Evolutionary conservation across 2,888 invertebrate genomes (phyloP).

Genomic region (Pecten maximus): DNA sequence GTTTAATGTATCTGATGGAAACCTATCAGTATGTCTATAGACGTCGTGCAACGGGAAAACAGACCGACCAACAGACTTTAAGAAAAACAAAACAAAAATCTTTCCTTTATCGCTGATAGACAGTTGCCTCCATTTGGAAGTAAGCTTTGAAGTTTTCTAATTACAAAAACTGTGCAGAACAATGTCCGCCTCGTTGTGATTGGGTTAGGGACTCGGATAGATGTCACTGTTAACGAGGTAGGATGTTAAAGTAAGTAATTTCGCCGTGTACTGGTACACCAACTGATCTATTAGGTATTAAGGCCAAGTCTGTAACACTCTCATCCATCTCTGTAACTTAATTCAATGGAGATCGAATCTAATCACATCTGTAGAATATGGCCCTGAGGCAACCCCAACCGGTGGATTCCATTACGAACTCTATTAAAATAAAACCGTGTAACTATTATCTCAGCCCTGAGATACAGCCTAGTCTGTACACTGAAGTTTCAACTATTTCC

Average conservation of each 20-base stretch:
- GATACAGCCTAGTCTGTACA: background rate
- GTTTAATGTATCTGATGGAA: too few relatives aligned
- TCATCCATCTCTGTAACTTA: background rate
- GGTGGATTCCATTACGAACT: background rate
- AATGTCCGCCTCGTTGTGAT: background rate
- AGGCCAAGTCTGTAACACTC: background rate
- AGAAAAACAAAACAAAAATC: too few relatives aligned
- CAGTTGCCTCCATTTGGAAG: background rate
- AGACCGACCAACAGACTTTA: background rate
- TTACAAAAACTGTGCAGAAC: background rate
- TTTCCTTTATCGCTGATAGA: too few relatives aligned
- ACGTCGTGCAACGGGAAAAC: background rate
- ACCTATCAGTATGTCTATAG: too few relatives aligned
- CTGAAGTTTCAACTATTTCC: background rate
- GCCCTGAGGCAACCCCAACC: background rate
- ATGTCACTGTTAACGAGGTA: background rate
- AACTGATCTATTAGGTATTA: background rate
- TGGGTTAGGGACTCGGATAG: background rate
- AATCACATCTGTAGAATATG: background rate
- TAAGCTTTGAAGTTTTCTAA: background rate
- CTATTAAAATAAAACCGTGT: background rate
- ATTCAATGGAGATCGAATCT: background rate
- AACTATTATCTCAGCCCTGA: background rate
- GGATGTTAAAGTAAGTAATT: slow-evolving; percentile 10
- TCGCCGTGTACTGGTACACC: background rate